Evolutionary conservation across 2,888 invertebrate species (phyloP), one percentile per base, ranked within the genome.

Genomic region (Megamerina dolium): DNA sequence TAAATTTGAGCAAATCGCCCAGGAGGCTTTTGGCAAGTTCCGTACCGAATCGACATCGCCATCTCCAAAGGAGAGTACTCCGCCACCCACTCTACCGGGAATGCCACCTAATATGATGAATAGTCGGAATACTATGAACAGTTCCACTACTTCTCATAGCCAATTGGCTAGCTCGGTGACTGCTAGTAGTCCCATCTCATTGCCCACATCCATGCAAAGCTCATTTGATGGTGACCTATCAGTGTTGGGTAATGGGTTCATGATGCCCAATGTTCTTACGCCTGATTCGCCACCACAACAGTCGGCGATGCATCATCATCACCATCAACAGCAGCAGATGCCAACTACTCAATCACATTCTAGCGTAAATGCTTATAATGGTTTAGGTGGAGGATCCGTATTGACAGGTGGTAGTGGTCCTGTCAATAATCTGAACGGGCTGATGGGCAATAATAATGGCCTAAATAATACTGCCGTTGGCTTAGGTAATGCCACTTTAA

Each of bases 141-240:
- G 54, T 23, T 55, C 62, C 5, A 57, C 52, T 13, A 58, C 52
- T 40, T 62, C 63, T 1, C 67, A 67, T 27, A 62, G 65, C 23
- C 66, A 65, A 2, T 45, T 69, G 33, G 51, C 58, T 2, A 63
- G 60, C 18, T 72, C 72, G 2, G 66, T 68, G 13, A 72, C 76
- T 2, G 83, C 82, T 42, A 84, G 84, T 55, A 81, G 81, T 56
- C 82, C 83, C 9, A 78, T 82, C 48, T 81, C 82, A 33, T 66
- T 82, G 63, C 79, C 82, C 30, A 76, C 79, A 10, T 81, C 82
- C 21, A 77, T 82, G 79, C 83, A 82, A 67, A 82, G 82, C 27
- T 87, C 87, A 13, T 87, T 87, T 57, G 88, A 88, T 66, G 80
- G 82, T 56, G 87, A 87, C 58, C 77, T 81, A 70, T 73, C 63